These are phyloP conservation scores for Oxyura jamaicensis DNA, from an alignment of 2,113 vertebrate genomes.

Conservation along the genomic window DNA sequence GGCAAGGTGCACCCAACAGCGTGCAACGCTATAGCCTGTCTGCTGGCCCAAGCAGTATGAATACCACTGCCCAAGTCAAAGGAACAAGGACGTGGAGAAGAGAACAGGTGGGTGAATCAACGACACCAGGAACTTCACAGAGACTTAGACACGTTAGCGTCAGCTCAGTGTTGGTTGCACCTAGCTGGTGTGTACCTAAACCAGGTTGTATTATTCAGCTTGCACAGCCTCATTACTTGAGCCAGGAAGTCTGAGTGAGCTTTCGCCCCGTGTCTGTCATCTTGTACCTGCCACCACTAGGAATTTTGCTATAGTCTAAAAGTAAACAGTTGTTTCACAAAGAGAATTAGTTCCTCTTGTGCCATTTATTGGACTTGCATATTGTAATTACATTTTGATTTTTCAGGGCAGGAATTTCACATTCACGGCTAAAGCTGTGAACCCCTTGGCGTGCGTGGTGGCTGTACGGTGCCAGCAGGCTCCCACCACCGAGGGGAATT, in stretches of 20 bases:
- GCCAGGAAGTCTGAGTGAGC: not conserved
- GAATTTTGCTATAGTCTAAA: no score
- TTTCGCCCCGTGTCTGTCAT: not conserved
- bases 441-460: no score
- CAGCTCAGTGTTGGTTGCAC: not conserved
- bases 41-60: fast-evolving
- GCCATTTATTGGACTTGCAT: no score
- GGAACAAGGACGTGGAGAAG: not conserved
- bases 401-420: no score
- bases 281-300: not conserved
- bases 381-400: no score
- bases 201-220: not conserved
- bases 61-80: not conserved
- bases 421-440: no score
- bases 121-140: not conserved
- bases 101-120: not conserved
- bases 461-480: not conserved
- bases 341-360: no score
- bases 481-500: fast-evolving
- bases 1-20: not conserved
- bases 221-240: not conserved
- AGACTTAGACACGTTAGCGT: not conserved
- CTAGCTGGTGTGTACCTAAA: not conserved
- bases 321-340: no score
- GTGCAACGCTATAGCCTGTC: not conserved